Conservation (phyloP, 2,797 vertebrate species). For the Heliangelus exortis region DNA sequence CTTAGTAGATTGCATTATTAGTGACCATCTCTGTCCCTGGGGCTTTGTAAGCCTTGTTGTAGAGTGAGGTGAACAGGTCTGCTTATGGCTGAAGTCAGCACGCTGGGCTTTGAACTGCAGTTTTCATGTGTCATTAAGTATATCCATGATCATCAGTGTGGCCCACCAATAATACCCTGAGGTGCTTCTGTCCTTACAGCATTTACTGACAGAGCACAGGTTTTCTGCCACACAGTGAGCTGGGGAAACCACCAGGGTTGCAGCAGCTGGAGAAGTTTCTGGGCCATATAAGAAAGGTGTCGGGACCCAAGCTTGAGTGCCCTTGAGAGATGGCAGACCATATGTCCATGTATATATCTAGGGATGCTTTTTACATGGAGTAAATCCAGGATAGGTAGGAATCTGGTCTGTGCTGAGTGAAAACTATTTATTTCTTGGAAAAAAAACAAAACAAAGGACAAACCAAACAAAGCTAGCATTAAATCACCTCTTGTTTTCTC, state of each 20-base stretch:
- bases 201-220: not conserved
- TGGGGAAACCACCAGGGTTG: not conserved
- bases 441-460: not conserved
- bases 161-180: not conserved
- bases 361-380: not conserved
- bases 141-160: not conserved
- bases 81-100: not conserved
- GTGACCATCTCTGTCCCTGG: not conserved
- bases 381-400: not conserved
- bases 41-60: accelerated
- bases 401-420: not conserved
- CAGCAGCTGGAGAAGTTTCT: not conserved
- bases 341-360: not conserved
- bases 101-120: not conserved
- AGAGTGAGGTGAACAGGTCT: not conserved
- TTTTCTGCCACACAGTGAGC: not conserved
- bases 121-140: accelerated
- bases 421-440: not conserved
- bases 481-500: not conserved
- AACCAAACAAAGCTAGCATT: not conserved
- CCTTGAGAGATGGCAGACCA: not conserved
- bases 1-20: not conserved
- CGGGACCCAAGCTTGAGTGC: not conserved
- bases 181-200: not conserved
- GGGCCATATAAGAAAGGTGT: not conserved